Evolutionary conservation across 1,140 invertebrate species (phyloP).

Genomic region (Drosophila novamexicana): DNA sequence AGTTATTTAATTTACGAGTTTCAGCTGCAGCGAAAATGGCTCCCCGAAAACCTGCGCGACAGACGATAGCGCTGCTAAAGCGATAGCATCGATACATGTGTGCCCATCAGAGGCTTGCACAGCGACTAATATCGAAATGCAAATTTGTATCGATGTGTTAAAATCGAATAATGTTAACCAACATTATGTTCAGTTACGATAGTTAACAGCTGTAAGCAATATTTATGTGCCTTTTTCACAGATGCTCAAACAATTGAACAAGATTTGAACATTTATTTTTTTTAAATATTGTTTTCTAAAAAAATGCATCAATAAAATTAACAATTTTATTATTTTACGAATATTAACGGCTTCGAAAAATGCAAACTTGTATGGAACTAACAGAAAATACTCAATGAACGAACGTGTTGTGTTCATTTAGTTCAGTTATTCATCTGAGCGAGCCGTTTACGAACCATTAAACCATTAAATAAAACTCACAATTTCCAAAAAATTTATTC

Average conservation of each 20-base stretch:
- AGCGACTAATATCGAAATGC: not conserved
- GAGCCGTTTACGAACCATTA: slow-evolving; percentile 2
- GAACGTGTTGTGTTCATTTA: not conserved
- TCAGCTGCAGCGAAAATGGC: slow-evolving; percentile 63
- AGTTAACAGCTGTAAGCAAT: not conserved
- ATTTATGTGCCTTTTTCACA: not conserved
- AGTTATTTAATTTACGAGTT: slow-evolving; percentile 64
- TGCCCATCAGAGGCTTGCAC: not conserved
- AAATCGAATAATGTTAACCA: slow-evolving; percentile 13
- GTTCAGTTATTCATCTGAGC: not conserved
- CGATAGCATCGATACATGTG: slow-evolving; percentile 21
- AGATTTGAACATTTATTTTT: not conserved
- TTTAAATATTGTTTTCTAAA: not conserved
- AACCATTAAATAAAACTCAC: not conserved
- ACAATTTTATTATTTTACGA: not conserved
- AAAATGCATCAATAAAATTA: not conserved
- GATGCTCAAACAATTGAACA: not conserved
- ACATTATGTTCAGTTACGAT: too few relatives aligned
- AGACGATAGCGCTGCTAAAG: slow-evolving; percentile 41
- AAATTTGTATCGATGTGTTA: not conserved
- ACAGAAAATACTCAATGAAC: not conserved
- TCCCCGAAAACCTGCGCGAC: slow-evolving; percentile 51
- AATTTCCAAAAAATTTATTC: not conserved
- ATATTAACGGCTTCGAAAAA: too few relatives aligned
- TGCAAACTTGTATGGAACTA: not conserved